Base-by-base conservation (phyloP, 2,797 vertebrate species). In the Melanotaenia nigrans region DNA sequence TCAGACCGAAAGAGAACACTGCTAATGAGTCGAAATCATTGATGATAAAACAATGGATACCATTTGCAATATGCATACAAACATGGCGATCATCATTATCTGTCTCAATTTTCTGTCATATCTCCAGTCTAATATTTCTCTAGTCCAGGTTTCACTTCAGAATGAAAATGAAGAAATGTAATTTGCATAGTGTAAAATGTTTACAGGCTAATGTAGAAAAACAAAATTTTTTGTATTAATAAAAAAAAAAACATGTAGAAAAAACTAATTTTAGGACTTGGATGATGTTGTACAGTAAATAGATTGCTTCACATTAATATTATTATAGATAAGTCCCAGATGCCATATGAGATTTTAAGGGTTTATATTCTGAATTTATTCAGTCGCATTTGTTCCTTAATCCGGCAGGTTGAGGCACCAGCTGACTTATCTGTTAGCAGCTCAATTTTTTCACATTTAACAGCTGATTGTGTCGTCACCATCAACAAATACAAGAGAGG, bases 381-480 rank as follows among this genome's bases (percentile, higher is more conserved):
- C 60, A 62, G 72, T 12, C 40, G 54, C 73, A 74, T 65, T 77
- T 60, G 63, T 71, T 79, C 65, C 72, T 68, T 75, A n/a, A 56
- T 60, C 65, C 67, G 63, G 57, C 25, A 49, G 54, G 35, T 2
- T 0, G 13, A 55, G 18, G 38, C 60, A 58, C 55, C 65, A 30
- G 30, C 64, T 71, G 68, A 62, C 71, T 36, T 0, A 20, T 78
- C 66, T 68, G 68, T 71, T 67, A 32, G 40, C 56, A 59, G 68
- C 42, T 40, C 57, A 30, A 10, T 30, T 69, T 55, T 53, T 42
- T 25, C 69, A 22, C 56, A 68, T 10, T 33, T 38, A 45, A 30
- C 64, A 67, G 69, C 58, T 79, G 78, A 58, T 67, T 22, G 61
- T 56, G 49, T 59, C 68, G 64, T 79, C 84, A 79, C 76, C 65